phyloP scores from a whole-genome alignment of 1,140 invertebrate species.

The Armadillidium nasatum region DNA sequence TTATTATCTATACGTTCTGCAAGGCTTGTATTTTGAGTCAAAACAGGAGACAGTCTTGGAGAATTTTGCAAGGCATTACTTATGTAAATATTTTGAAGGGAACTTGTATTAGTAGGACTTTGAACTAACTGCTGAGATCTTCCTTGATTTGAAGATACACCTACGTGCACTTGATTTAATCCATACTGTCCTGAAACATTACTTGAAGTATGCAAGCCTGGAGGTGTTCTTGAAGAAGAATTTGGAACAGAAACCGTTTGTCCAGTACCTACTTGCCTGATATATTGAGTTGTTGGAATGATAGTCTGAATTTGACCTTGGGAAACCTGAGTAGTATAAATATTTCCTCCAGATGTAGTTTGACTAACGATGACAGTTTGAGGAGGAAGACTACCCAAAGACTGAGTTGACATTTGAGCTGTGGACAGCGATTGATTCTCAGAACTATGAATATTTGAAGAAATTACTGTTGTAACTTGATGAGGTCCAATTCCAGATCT shows the following conservation, averaged over 20 bases:
- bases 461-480: background rate
- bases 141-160: background rate
- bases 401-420: background rate
- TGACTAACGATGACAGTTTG: background rate
- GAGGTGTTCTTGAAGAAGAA: background rate
- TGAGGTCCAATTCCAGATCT: background rate
- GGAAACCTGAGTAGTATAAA: background rate
- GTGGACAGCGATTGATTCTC: background rate
- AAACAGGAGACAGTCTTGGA: background rate
- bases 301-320: background rate
- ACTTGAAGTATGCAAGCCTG: background rate
- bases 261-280: background rate
- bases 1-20: slow-evolving; percentile 34
- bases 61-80: background rate
- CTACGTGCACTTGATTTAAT: background rate
- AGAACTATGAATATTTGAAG: background rate
- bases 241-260: background rate
- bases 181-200: background rate
- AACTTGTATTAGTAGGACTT: background rate
- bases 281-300: background rate
- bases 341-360: background rate
- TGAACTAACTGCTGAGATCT: background rate
- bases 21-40: slow-evolving; percentile 23
- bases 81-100: background rate
- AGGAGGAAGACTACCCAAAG: background rate